Conservation (phyloP, 2,113 vertebrate genomes). For the Forbesichthys agassizii region DNA sequence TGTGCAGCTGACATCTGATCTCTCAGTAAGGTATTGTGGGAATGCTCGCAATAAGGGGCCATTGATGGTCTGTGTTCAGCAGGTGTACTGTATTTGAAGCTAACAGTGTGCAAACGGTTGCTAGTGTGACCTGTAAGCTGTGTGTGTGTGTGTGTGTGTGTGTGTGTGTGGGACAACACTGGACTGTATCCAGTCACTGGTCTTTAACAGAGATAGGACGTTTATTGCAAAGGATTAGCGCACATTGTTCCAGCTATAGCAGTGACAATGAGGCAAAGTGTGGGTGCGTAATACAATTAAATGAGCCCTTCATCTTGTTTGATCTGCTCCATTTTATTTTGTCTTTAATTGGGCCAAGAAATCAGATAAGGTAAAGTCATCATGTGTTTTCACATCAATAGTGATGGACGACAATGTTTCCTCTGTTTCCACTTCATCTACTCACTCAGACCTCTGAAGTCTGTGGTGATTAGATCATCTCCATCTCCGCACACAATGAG, state of each 20-base stretch:
- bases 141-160: background rate
- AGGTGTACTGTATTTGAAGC: slow-evolving; percentile 43
- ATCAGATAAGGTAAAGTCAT: slow-evolving; percentile 65
- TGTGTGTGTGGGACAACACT: slow-evolving; percentile 26
- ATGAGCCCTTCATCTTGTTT: slow-evolving; percentile 54
- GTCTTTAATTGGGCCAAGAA: slow-evolving; percentile 56
- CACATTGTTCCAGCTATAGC: background rate
- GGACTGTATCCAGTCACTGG: slow-evolving; percentile 26
- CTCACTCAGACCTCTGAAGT: slow-evolving; percentile 63
- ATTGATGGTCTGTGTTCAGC: slow-evolving; percentile 51
- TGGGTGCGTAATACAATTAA: slow-evolving; percentile 64
- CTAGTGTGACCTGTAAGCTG: background rate
- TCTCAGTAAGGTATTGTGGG: slow-evolving; percentile 20
- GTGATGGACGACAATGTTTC: slow-evolving; percentile 67
- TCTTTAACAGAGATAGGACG: slow-evolving; percentile 11
- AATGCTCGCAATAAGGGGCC: slow-evolving; percentile 37
- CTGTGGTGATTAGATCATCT: slow-evolving; percentile 65
- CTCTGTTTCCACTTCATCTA: slow-evolving; percentile 61
- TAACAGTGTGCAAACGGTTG: background rate
- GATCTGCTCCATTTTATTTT: slow-evolving; percentile 67
- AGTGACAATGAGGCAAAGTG: slow-evolving; percentile 29
- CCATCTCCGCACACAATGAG: slow-evolving; percentile 59
- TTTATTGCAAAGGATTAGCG: slow-evolving; percentile 6
- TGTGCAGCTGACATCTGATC: slow-evolving; percentile 43
- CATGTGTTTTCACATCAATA: slow-evolving; percentile 70